phyloP scores from a whole-genome alignment of 2,888 invertebrate genomes.

The Synanthedon tipuliformis region DNA sequence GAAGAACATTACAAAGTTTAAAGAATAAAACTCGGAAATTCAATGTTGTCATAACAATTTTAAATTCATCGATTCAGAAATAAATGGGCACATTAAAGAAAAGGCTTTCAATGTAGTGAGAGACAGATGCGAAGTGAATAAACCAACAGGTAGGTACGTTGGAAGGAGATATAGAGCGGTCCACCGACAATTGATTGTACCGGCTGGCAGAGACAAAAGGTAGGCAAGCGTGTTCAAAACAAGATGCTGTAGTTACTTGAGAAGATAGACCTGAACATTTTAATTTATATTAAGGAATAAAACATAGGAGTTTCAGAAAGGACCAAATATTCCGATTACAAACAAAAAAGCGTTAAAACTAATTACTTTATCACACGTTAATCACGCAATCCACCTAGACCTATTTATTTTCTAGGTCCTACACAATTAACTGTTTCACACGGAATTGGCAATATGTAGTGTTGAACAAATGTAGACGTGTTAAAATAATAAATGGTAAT shows the following conservation, averaged over 20 bases:
- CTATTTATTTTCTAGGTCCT: too few relatives aligned
- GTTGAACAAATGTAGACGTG: too few relatives aligned
- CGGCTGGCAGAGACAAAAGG: conserved; percentile 19
- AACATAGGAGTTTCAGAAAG: too few relatives aligned
- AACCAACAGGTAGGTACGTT: conserved; percentile 12
- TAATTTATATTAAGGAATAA: too few relatives aligned
- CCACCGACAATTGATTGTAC: conserved; percentile 24
- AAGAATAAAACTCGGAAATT: not conserved
- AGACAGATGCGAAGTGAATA: conserved; percentile 5
- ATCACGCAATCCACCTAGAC: too few relatives aligned
- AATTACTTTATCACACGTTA: too few relatives aligned
- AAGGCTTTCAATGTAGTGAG: not conserved
- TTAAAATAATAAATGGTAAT: too few relatives aligned
- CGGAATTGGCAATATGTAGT: too few relatives aligned
- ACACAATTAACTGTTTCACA: too few relatives aligned
- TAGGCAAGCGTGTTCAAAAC: conserved; percentile 10
- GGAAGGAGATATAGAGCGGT: conserved; percentile 16
- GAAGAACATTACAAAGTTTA: not conserved
- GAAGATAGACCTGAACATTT: too few relatives aligned
- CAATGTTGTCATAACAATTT: not conserved
- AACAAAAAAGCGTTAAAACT: too few relatives aligned
- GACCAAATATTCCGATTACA: too few relatives aligned
- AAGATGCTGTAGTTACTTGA: not conserved
- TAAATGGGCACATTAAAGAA: not conserved
- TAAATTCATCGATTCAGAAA: not conserved